Evolutionary conservation across 64 coral and sea anemone species (phyloP), one percentile per base, ranked within the genome.

Genomic region (Hydrozoanthus tunicans): DNA sequence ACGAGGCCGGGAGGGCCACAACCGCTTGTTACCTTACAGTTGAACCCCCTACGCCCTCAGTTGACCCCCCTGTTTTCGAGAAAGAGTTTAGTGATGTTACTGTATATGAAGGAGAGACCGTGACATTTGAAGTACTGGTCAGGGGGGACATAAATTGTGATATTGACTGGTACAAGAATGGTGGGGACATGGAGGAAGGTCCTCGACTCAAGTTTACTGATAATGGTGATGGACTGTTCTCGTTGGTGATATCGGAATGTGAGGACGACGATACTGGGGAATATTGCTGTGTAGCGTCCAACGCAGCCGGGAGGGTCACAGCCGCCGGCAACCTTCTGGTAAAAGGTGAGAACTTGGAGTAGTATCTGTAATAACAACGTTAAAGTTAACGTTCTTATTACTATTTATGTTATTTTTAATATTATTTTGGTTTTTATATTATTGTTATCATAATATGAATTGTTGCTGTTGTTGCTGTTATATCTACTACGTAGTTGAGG

Each of bases 221-320:
- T 57, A 61, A 85, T 7, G 90, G 86, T 13, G 70, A 85, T 25
- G 92, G 92, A 64, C 77, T 81, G 69, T 92, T 86, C 70, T 73
- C 92, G 7, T 90, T 96, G 2, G 60, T 94, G 52, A 96, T 96
- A 68, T 81, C 76, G 3, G 89, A 94, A 5, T 93, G 92, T 9
- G 95, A 96, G 25, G 95, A 96, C 51, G 90, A 96, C 8, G 95
- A 96, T 65, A 93, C 92, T 32, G 95, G 95, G 15, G 92, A 96
- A 66, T 96, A 96, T 71, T 96, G 95, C 78, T 96, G 95, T 92
- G 95, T 96, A 15, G 95, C 95, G 7, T 85, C 91, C 17, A 96
- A 96, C 78, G 82, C 80, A 11, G 95, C 92, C 52, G 95, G 95
- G 17, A 93, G 95, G 57, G 79, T 83, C 60, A 92, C 95, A 3